Evolutionary conservation across 2,113 vertebrate species (phyloP).

Genomic region (Lethenteron camtschaticum): DNA sequence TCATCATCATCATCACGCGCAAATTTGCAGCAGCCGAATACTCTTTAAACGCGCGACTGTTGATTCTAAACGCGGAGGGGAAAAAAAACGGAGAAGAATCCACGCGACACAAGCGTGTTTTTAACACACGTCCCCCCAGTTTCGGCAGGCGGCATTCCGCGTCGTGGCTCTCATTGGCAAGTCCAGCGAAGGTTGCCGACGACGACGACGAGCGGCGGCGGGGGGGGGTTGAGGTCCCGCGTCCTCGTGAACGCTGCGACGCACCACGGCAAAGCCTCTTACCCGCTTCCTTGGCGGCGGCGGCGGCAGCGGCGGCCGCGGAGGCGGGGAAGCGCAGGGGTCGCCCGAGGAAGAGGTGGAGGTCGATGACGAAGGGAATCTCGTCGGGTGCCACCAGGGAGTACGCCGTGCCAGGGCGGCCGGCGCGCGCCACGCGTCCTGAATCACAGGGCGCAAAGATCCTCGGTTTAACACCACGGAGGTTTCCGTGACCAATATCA

Average conservation of each 20-base stretch:
- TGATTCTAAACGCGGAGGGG: no score
- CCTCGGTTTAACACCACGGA: not conserved
- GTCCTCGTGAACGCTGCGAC: not conserved
- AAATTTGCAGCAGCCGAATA: no score
- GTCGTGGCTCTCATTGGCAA: accelerated
- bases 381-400: conserved; percentile 65
- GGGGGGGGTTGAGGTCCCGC: accelerated
- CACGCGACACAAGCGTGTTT: no score
- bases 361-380: conserved; percentile 52
- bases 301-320: conserved; percentile 2
- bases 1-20: no score
- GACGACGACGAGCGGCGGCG: no score
- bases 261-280: no score
- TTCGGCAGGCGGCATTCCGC: no score
- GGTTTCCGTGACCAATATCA: not conserved
- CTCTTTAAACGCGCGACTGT: no score
- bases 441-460: not conserved
- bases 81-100: no score
- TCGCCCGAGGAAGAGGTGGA: conserved; percentile 68
- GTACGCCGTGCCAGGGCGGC: conserved; percentile 50
- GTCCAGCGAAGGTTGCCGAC: no score
- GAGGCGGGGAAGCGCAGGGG: conserved; percentile 28
- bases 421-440: conserved; percentile 79
- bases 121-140: no score
- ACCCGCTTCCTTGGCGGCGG: no score